These are phyloP conservation scores for Rhagium mordax DNA, from an alignment of 2,888 invertebrate genomes.

Conservation along the genomic window DNA sequence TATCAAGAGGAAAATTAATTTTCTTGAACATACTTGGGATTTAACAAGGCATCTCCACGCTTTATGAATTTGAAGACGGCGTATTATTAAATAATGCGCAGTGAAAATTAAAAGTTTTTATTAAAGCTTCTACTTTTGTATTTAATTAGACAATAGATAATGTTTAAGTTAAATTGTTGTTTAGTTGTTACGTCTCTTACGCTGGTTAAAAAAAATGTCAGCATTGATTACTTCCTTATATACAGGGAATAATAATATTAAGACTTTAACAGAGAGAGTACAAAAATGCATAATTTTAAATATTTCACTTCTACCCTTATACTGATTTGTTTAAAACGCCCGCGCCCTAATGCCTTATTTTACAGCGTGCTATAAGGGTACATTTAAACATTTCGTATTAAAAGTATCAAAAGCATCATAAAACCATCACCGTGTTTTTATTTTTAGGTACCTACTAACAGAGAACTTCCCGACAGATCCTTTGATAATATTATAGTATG, in stretches of 20 bases:
- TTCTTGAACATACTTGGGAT: background rate
- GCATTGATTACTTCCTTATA: no score
- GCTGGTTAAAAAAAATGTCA: no score
- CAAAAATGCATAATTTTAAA: no score
- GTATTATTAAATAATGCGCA: background rate
- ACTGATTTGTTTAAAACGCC: no score
- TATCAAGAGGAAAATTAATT: conserved; percentile 14
- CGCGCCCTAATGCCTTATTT: no score
- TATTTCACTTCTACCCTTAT: no score
- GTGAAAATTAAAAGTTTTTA: background rate
- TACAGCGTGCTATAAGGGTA: no score
- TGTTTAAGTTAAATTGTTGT: background rate
- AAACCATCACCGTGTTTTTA: background rate
- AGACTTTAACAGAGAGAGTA: no score
- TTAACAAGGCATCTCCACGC: background rate
- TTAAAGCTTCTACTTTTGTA: background rate
- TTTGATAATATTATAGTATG: background rate
- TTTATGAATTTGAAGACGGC: background rate
- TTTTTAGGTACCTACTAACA: no score
- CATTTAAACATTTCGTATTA: no score
- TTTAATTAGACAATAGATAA: background rate
- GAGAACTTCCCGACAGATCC: background rate
- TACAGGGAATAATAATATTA: no score
- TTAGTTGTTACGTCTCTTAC: no score
- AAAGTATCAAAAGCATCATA: background rate